Conservation (phyloP, 2,888 invertebrate genomes). For the Balanococcus diminutus region DNA sequence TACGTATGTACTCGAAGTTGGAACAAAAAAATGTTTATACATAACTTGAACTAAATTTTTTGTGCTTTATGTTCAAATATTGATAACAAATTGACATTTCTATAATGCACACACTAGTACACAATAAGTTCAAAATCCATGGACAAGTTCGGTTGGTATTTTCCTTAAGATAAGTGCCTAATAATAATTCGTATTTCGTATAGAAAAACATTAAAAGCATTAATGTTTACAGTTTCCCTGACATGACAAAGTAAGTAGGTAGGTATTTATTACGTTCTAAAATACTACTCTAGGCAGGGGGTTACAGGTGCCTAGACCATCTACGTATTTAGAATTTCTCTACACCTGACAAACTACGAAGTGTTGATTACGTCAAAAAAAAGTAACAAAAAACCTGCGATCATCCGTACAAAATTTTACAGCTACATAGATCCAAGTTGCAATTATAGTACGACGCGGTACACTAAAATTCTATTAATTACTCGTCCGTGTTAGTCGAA, state of each 20-base stretch:
- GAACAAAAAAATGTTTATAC: background rate
- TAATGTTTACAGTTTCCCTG: background rate
- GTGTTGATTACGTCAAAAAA: too few species aligned
- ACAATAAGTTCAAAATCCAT: background rate
- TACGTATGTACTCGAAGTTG: background rate
- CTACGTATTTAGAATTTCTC: background rate
- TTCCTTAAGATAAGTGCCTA: background rate
- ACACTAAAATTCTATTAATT: background rate
- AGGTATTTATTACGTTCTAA: background rate
- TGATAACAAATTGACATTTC: background rate
- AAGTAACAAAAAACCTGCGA: background rate
- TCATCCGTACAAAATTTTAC: background rate
- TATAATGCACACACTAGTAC: background rate
- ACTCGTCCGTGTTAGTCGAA: background rate
- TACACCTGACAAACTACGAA: background rate
- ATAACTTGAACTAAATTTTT: background rate
- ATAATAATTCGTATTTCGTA: background rate
- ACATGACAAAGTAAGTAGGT: background rate
- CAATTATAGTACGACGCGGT: background rate
- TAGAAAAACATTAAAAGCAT: background rate
- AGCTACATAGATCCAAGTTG: background rate
- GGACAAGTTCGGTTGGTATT: background rate
- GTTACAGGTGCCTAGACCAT: too few species aligned
- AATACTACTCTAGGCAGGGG: background rate
- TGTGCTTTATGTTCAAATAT: background rate